Evolutionary conservation across 2,113 vertebrate genomes (phyloP).

Genomic region (Cebus imitator): DNA sequence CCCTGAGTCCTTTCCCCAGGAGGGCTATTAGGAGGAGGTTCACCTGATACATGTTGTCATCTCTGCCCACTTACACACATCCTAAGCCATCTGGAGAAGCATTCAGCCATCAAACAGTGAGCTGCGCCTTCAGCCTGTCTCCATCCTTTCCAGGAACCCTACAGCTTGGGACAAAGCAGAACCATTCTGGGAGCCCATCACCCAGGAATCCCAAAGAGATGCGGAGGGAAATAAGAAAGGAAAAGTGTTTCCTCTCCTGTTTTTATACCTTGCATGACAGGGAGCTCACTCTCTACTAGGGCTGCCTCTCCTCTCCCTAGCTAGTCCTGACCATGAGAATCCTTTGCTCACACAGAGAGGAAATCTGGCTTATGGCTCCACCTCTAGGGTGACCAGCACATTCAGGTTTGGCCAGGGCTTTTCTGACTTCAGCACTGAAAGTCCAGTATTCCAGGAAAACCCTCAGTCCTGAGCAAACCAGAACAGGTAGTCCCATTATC

Average conservation of each 20-base stretch:
- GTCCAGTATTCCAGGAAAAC: background rate
- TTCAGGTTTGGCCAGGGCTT: background rate
- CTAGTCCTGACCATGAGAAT: background rate
- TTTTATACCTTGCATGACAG: background rate
- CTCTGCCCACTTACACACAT: background rate
- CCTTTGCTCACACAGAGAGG: too few species aligned
- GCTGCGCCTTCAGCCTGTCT: background rate
- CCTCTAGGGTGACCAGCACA: background rate
- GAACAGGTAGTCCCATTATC: too few species aligned
- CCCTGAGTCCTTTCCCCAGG: background rate
- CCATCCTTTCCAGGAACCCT: background rate
- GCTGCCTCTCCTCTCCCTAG: background rate
- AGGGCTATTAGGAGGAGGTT: background rate
- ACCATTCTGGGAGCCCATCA: background rate
- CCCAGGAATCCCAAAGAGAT: background rate
- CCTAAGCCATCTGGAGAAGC: background rate
- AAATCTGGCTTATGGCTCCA: background rate
- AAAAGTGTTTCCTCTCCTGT: background rate
- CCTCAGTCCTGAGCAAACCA: background rate
- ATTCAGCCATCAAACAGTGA: background rate
- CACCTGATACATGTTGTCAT: background rate
- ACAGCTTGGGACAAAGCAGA: background rate
- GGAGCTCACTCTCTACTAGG: background rate
- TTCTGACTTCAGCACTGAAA: background rate
- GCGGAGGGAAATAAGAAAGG: background rate